Percentiles rank a stretch among this genome's conserved stretches.
phyloP scores from a whole-genome alignment of 2,113 vertebrate genomes.

The Tachysurus vachellii region DNA sequence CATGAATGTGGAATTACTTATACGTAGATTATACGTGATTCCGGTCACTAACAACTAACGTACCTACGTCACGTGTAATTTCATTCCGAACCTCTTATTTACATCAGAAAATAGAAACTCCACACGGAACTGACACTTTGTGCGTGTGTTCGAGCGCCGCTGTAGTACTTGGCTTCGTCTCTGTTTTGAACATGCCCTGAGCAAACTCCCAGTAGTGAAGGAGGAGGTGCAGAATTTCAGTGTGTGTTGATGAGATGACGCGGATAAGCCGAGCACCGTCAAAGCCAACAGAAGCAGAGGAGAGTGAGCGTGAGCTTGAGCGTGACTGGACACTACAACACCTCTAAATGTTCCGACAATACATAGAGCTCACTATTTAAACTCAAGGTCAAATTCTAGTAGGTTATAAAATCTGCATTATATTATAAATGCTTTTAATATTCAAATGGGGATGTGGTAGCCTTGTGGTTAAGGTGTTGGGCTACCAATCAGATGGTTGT shows the following conservation, averaged over 20 bases:
- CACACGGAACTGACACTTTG: neutral
- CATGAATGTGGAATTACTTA: neutral
- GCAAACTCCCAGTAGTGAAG: slow-evolving; percentile 26
- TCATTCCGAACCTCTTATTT: neutral
- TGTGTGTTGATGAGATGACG: slow-evolving; percentile 57
- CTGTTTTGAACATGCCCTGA: slow-evolving; percentile 58
- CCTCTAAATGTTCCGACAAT: neutral
- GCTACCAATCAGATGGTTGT: too few relatives aligned
- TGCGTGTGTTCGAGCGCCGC: neutral
- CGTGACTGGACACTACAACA: slow-evolving; percentile 5
- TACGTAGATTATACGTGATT: neutral
- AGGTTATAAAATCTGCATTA: neutral
- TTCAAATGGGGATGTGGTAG: too few relatives aligned
- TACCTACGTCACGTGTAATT: neutral
- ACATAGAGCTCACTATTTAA: neutral
- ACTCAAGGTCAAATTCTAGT: neutral
- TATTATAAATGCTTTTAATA: neutral
- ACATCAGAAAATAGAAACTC: neutral
- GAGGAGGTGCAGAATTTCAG: slow-evolving; percentile 13
- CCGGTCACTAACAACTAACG: neutral
- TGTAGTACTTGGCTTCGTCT: slow-evolving; percentile 41
- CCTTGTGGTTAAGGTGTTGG: too few relatives aligned
- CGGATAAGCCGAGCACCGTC: slow-evolving; percentile 69
- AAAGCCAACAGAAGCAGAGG: slow-evolving; percentile 55
- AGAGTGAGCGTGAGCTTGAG: slow-evolving; percentile 30